phyloP scores from a whole-genome alignment of 2,888 invertebrate species.

The Lepeophtheirus nordmannii region DNA sequence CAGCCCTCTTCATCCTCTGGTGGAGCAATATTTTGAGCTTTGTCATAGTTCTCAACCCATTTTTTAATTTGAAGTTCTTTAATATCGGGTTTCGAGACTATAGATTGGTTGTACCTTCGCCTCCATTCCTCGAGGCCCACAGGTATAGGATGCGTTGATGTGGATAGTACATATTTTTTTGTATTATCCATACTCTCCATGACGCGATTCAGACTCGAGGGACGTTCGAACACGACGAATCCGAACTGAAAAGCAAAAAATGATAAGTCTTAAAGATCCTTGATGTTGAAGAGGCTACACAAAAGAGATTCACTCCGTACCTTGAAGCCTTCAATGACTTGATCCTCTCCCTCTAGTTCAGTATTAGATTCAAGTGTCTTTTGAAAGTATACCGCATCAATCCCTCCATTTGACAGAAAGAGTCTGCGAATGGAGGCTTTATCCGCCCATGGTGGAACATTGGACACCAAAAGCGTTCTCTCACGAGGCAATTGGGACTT shows the following conservation, averaged over 20 bases:
- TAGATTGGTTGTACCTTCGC: not conserved
- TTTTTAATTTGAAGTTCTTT: not conserved
- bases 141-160: not conserved
- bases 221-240: not conserved
- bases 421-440: not conserved
- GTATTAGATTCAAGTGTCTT: not conserved
- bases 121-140: not conserved
- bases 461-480: not conserved
- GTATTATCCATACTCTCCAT: not conserved
- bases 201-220: not conserved
- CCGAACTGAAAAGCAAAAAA: not conserved
- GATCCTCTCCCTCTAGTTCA: not conserved
- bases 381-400: not conserved
- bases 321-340: not conserved
- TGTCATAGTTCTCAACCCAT: not conserved
- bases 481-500: not conserved
- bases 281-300: not conserved
- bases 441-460: slow-evolving; percentile 15
- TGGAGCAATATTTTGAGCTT: not conserved
- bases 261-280: not conserved
- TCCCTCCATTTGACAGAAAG: not conserved
- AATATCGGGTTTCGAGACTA: not conserved
- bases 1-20: slow-evolving; percentile 18
- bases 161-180: not conserved
- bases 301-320: too few species aligned